These are phyloP conservation scores for Drosophila mayri DNA, from an alignment of 1,140 invertebrate genomes.

Conservation along the genomic window DNA sequence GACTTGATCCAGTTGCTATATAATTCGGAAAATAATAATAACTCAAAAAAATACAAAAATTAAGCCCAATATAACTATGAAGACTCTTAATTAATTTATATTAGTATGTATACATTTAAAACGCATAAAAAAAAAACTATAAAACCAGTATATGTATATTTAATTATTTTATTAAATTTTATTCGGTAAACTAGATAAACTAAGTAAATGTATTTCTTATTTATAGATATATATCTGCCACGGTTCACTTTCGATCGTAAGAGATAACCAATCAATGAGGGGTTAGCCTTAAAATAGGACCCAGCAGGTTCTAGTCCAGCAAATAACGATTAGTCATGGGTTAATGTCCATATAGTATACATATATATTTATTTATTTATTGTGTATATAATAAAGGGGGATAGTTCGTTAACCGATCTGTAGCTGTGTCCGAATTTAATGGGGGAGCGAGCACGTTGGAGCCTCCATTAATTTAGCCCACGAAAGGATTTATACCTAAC, in stretches of 20 bases:
- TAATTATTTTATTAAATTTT: conserved; percentile 1
- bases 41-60: too few species aligned
- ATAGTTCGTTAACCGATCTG: conserved; percentile 11
- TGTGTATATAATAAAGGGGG: conserved; percentile 9
- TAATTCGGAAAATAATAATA: too few species aligned
- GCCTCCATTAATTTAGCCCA: conserved; percentile 11
- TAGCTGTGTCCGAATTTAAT: conserved; percentile 18
- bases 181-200: conserved; percentile 1
- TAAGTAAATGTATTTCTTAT: conserved; percentile 22
- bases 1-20: too few species aligned
- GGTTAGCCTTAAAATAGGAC: conserved; percentile 1
- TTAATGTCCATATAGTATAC: background rate
- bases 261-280: conserved; percentile 14
- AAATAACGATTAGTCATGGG: conserved; percentile 7
- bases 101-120: background rate
- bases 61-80: too few species aligned
- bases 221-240: background rate
- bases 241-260: conserved; percentile 6
- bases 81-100: background rate
- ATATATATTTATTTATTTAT: conserved; percentile 7
- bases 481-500: background rate
- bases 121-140: background rate
- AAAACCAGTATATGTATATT: background rate
- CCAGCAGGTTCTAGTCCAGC: background rate
- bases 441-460: conserved; percentile 18